Evolutionary conservation across 2,113 vertebrate genomes (phyloP).

Genomic region (Podilymbus podiceps): DNA sequence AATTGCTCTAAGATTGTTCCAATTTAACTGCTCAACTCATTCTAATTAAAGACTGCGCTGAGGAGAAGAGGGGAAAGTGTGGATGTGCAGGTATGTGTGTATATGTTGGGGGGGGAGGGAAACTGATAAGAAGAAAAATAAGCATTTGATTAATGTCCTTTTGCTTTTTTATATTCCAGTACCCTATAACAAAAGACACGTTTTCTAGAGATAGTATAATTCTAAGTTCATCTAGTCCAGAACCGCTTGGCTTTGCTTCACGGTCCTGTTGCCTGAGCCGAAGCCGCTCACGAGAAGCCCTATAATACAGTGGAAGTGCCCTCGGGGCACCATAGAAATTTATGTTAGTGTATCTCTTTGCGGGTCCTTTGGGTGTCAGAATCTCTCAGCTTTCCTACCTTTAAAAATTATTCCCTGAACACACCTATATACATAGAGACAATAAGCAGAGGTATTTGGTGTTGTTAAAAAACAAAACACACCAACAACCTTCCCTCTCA

Average conservation of each 20-base stretch:
- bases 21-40: constrained; percentile 24
- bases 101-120: neutral
- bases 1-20: constrained; percentile 4
- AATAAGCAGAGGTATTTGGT: neutral
- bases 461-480: neutral
- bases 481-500: neutral
- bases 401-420: constrained; percentile 65
- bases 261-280: constrained; percentile 47
- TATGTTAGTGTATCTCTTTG: constrained; percentile 70
- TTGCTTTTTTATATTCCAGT: constrained; percentile 1
- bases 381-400: constrained; percentile 66
- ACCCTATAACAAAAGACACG: neutral
- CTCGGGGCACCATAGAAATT: constrained; percentile 70
- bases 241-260: constrained; percentile 54
- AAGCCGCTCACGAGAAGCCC: constrained; percentile 51
- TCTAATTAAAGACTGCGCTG: constrained; percentile 31
- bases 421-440: neutral
- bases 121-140: neutral
- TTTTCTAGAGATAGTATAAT: neutral
- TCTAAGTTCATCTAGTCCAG: constrained; percentile 24
- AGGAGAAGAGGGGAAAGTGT: neutral
- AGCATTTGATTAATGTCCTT: constrained; percentile 23
- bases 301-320: constrained; percentile 54
- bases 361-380: constrained; percentile 70
- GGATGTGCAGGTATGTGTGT: neutral